Percentiles rank a stretch among this genome's conserved stretches.
Evolutionary conservation across 2,888 invertebrate species (phyloP).

Genomic region (Yponomeuta cagnagella): DNA sequence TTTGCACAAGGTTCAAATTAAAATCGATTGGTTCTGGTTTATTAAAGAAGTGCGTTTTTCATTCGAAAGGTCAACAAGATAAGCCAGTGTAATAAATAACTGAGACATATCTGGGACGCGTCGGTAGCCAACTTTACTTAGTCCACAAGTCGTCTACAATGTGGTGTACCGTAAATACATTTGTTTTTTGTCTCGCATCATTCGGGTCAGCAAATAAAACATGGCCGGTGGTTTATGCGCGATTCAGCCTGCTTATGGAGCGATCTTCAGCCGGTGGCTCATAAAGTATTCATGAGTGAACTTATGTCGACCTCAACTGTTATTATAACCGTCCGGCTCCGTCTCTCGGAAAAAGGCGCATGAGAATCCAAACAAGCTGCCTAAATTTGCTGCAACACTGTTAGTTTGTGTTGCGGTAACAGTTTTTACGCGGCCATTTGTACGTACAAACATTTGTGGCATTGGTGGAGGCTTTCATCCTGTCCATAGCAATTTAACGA

Average conservation of each 20-base stretch:
- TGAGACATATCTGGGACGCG: slow-evolving; percentile 6
- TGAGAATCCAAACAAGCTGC: neutral
- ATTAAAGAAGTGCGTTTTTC: neutral
- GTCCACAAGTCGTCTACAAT: neutral
- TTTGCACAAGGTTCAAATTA: neutral
- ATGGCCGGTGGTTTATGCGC: slow-evolving; percentile 4
- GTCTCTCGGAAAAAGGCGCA: slow-evolving; percentile 11
- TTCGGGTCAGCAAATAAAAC: slow-evolving; percentile 11
- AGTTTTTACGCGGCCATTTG: neutral
- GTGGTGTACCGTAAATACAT: neutral
- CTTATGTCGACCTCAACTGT: slow-evolving; percentile 40
- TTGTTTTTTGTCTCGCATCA: slow-evolving; percentile 5
- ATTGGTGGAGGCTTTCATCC: neutral
- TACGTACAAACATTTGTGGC: neutral
- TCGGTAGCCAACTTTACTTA: neutral
- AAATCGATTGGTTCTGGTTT: neutral
- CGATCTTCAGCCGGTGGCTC: slow-evolving; percentile 18
- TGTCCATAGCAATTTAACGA: neutral
- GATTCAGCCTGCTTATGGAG: slow-evolving; percentile 8
- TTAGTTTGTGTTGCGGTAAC: neutral
- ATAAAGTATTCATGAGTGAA: slow-evolving; percentile 47
- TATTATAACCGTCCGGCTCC: slow-evolving; percentile 43
- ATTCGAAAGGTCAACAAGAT: slow-evolving; percentile 4
- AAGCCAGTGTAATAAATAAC: neutral
- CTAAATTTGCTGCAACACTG: neutral